Evolutionary conservation across 2,113 vertebrate genomes (phyloP).

Genomic region (Mugil cephalus): DNA sequence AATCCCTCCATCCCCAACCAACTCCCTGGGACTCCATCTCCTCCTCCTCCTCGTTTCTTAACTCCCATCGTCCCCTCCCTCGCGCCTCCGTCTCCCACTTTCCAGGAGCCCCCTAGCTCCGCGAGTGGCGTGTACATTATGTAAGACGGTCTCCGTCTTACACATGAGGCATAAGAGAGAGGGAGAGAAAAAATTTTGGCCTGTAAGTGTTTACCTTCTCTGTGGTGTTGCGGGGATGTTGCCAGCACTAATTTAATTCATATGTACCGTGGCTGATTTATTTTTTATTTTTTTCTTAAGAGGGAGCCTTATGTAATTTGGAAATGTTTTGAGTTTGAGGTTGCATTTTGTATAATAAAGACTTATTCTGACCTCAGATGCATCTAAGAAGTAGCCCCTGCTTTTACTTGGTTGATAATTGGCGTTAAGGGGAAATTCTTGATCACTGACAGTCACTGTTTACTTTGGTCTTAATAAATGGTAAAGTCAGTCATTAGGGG

Average conservation of each 20-base stretch:
- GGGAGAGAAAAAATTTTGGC: slow-evolving; percentile 47
- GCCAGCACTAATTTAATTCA: slow-evolving; percentile 75
- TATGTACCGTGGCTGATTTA: slow-evolving; percentile 34
- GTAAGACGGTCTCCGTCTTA: slow-evolving; percentile 59
- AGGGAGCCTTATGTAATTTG: slow-evolving; percentile 60
- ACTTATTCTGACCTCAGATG: slow-evolving; percentile 28
- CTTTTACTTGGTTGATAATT: slow-evolving; percentile 34
- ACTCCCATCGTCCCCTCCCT: slow-evolving; percentile 30
- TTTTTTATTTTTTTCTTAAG: slow-evolving; percentile 20
- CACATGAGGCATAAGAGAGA: slow-evolving; percentile 39
- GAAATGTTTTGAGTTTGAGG: slow-evolving; percentile 54
- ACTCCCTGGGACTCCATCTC: slow-evolving; percentile 61
- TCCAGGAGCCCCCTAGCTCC: slow-evolving; percentile 62
- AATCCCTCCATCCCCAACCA: slow-evolving; percentile 39
- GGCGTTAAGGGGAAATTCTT: slow-evolving; percentile 22
- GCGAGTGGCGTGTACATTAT: slow-evolving; percentile 56
- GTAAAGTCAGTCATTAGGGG: slow-evolving; percentile 1
- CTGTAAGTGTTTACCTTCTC: slow-evolving; percentile 72
- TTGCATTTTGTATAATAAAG: slow-evolving; percentile 40
- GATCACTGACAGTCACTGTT: slow-evolving; percentile 1
- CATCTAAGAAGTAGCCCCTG: slow-evolving; percentile 10
- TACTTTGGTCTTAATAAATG: slow-evolving; percentile 27
- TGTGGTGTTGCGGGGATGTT: slow-evolving; percentile 69
- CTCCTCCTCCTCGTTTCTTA: slow-evolving; percentile 21
- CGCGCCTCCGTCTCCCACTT: slow-evolving; percentile 62